Base-by-base conservation (phyloP, 2,797 vertebrate genomes). In the Dallia pectoralis region DNA sequence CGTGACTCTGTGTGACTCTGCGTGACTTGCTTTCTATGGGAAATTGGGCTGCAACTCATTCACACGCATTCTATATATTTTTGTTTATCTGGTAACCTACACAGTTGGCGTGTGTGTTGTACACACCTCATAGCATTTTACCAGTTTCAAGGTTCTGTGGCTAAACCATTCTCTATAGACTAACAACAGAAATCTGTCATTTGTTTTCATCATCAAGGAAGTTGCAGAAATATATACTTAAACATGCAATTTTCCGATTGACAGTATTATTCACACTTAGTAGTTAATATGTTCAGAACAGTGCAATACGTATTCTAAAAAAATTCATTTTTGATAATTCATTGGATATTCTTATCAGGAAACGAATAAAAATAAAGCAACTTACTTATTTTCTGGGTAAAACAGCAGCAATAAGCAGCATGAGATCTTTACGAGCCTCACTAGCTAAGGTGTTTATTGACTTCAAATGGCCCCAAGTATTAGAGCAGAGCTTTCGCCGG, bases 11-110 rank as follows among this genome's bases (percentile, higher is more conserved):
- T 3, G 7, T 36, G 53, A 14, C 22, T 79, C 62, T 59, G 62
- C 69, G 62, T 1, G 11, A 56, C 68, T 59, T 25, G 29, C 36
- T 61, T 15, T 70, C 33, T 32, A n/a, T 67, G 29, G 36, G 33
- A 4, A 70, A 78, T 27, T 29, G 25, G 49, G 44, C 62, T 61
- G 40, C 15, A 47, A 71, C 64, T 74, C 22, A 56, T 56, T 56
- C 25, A 56, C 8, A 25, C 12, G 9, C 53, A 22, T 49, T 63
- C 53, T 67, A 70, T 82, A 81, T 76, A 80, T 82, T 63, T 76
- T 79, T 84, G 79, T 86, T 84, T 78, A 76, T 80, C 72, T 49
- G 27, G 65, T 64, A 65, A 72, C 75, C 70, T 68, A 56, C 53
- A 32, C 32, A 68, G 65, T 33, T 61, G 48, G 64, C 47, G 70